These are phyloP conservation scores for Mastigias papua DNA, from an alignment of 30 jellyfish, hydroid and myxozoan genomes.

Conservation along the genomic window DNA sequence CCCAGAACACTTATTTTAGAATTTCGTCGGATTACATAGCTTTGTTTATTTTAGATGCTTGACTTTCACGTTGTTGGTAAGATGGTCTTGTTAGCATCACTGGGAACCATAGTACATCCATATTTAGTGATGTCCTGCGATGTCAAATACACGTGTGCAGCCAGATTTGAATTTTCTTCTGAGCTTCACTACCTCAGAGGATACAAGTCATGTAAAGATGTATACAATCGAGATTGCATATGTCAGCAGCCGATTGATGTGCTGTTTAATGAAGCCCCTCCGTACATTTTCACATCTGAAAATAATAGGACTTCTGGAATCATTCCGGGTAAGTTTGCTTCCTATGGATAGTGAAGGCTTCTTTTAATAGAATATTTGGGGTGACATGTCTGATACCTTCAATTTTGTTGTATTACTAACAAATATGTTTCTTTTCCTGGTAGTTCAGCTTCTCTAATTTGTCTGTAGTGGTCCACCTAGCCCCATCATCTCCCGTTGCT, in stretches of 20 bases:
- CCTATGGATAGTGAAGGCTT: not conserved
- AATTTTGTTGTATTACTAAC: not conserved
- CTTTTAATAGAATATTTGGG: not conserved
- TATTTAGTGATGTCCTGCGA: not conserved
- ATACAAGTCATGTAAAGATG: constrained; percentile 14
- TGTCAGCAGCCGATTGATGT: constrained; percentile 46
- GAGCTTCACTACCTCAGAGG: constrained; percentile 19
- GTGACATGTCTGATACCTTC: not conserved
- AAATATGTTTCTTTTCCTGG: no score
- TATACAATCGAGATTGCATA: constrained; percentile 11
- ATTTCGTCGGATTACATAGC: constrained; percentile 13
- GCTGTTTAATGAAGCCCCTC: constrained; percentile 34
- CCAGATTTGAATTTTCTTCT: not conserved
- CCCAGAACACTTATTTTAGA: not conserved
- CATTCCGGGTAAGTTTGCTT: constrained; percentile 20
- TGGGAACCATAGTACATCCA: not conserved
- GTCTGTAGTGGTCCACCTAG: no score
- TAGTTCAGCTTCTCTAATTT: no score
- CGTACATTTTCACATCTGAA: constrained; percentile 21
- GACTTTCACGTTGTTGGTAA: not conserved
- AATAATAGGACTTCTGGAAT: constrained; percentile 7
- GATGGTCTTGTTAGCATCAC: not conserved
- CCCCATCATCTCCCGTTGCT: no score
- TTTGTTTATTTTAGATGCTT: not conserved
- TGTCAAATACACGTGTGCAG: not conserved